Evolutionary conservation across 2,888 invertebrate species (phyloP).

Genomic region (Diplolepis rosae): DNA sequence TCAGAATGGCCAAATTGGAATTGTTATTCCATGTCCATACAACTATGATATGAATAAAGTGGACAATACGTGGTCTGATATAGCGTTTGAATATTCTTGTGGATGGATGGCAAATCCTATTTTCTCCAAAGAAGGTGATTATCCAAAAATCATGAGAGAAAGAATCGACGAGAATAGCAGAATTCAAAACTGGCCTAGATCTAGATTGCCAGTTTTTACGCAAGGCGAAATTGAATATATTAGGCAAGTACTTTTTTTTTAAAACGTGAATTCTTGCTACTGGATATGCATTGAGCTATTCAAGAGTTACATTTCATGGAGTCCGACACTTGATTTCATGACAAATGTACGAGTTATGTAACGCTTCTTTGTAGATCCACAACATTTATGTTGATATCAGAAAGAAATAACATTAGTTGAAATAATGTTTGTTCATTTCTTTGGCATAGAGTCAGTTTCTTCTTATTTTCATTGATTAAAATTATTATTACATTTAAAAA

Average conservation of each 20-base stretch:
- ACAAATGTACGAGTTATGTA: no score
- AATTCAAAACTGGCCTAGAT: slow-evolving; percentile 69
- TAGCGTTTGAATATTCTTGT: slow-evolving; percentile 68
- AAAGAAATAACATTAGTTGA: neutral
- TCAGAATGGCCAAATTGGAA: slow-evolving; percentile 75
- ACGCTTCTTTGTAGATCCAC: no score
- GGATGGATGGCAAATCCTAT: slow-evolving; percentile 75
- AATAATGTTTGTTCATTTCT: neutral
- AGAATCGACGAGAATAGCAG: slow-evolving; percentile 72
- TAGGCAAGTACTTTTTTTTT: slow-evolving; percentile 30
- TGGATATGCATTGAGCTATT: neutral
- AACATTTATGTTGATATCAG: no score
- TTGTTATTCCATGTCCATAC: slow-evolving; percentile 42
- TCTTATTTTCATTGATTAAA: no score
- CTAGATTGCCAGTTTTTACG: slow-evolving; percentile 74
- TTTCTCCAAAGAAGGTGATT: slow-evolving; percentile 73
- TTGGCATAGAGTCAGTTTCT: no score
- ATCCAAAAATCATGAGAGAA: slow-evolving; percentile 74
- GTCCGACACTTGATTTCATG: no score
- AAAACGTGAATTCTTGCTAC: neutral
- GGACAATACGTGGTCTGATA: slow-evolving; percentile 42
- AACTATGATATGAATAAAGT: slow-evolving; percentile 37
- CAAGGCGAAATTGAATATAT: slow-evolving; percentile 75
- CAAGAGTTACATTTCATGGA: neutral
- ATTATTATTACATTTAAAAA: no score